A percentile compares a stretch with the other conserved stretches of the same genome.
Evolutionary conservation across 2,113 vertebrate species (phyloP).

Genomic region (Etheostoma cragini): DNA sequence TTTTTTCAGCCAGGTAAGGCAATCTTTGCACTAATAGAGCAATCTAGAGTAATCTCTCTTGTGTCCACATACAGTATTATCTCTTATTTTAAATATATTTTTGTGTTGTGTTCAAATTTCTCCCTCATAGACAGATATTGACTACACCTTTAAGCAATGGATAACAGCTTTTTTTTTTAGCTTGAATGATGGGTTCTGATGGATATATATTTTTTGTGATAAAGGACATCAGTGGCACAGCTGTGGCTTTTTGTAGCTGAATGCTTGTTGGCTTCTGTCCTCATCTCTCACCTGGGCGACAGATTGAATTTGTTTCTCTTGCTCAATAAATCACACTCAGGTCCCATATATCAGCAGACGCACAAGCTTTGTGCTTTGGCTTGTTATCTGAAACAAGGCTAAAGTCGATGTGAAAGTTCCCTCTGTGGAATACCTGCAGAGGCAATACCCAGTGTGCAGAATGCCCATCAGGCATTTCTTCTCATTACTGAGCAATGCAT

Average conservation of each 20-base stretch:
- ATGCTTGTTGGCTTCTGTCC: neutral
- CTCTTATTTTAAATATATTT: neutral
- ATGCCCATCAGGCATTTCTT: slow-evolving; percentile 51
- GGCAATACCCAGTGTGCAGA: slow-evolving; percentile 20
- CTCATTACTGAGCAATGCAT: slow-evolving; percentile 53
- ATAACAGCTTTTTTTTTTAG: neutral
- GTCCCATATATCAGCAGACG: neutral
- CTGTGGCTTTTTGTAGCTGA: neutral
- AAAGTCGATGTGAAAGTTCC: slow-evolving; percentile 21
- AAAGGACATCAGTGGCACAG: neutral
- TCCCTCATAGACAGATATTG: neutral
- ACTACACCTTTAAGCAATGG: neutral
- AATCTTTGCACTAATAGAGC: neutral
- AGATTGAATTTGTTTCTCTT: slow-evolving; percentile 19
- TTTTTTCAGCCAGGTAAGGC: slow-evolving; percentile 1
- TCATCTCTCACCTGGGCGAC: slow-evolving; percentile 25
- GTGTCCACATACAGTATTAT: neutral
- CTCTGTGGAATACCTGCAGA: slow-evolving; percentile 11
- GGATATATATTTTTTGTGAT: neutral
- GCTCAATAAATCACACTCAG: neutral
- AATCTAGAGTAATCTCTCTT: neutral
- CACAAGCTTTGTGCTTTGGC: slow-evolving; percentile 11
- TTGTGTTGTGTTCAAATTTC: neutral
- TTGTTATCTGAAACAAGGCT: neutral
- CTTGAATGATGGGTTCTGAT: neutral